A percentile compares a stretch with the other conserved stretches of the same genome.
Conservation (phyloP, 2,797 vertebrate species). For the Luscinia megarhynchos region DNA sequence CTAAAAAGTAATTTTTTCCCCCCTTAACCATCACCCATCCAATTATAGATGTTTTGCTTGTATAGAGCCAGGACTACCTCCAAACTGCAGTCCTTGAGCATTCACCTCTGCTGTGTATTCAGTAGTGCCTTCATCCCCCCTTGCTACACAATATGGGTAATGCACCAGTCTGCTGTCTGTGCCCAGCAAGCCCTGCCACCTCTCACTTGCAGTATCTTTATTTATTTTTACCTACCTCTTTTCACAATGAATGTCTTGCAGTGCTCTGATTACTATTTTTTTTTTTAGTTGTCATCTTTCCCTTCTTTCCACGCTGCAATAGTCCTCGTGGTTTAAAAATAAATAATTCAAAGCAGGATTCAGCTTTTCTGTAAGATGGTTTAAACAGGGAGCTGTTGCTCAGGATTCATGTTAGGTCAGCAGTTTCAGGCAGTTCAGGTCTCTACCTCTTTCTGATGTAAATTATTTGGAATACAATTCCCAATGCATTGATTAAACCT, state of each 20-base stretch:
- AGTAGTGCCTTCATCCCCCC: conserved; percentile 43
- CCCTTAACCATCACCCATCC: fast-evolving
- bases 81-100: neutral
- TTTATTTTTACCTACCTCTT: conserved; percentile 49
- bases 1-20: neutral
- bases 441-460: neutral
- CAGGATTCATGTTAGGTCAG: neutral
- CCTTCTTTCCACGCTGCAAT: fast-evolving
- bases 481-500: neutral
- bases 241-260: neutral
- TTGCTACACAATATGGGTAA: neutral
- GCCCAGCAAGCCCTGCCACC: neutral
- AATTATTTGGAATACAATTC: neutral
- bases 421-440: conserved; percentile 7
- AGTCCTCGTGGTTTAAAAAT: neutral
- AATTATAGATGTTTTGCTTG: neutral
- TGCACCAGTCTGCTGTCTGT: neutral
- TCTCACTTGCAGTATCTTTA: neutral
- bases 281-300: neutral
- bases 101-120: neutral
- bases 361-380: neutral
- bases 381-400: neutral
- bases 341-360: neutral
- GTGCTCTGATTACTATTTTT: neutral
- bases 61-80: neutral